A percentile compares a stretch with the other conserved stretches of the same genome.
These are phyloP conservation scores for Trochalopteron elliotii DNA, from an alignment of 2,113 vertebrate genomes.

Conservation along the genomic window DNA sequence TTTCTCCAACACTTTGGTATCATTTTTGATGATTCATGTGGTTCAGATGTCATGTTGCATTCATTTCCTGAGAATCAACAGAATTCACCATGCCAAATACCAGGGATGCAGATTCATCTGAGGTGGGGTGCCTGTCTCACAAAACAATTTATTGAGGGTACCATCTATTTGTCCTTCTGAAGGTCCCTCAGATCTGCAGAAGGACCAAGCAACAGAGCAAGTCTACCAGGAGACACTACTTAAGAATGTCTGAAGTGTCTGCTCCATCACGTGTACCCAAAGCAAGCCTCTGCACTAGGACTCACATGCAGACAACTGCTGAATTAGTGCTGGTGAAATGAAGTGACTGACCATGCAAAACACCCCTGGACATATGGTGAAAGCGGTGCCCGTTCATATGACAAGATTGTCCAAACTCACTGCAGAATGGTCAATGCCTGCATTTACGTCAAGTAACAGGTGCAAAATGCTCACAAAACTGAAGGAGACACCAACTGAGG, in stretches of 20 bases:
- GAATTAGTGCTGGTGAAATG: not conserved
- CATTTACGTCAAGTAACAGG: not conserved
- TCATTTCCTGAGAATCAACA: not conserved
- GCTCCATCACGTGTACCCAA: rapidly evolving
- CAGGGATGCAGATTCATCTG: not conserved
- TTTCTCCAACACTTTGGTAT: not conserved
- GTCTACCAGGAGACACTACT: not conserved
- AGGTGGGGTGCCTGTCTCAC: not conserved
- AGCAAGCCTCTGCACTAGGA: not conserved
- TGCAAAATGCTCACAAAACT: not conserved
- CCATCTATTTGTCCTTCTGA: not conserved
- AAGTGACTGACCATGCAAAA: not conserved
- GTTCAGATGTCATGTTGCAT: not conserved
- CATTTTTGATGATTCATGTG: rapidly evolving
- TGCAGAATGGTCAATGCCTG: not conserved
- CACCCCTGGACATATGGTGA: rapidly evolving
- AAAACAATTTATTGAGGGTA: not conserved
- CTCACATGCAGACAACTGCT: not conserved
- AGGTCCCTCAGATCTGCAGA: not conserved
- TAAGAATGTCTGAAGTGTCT: not conserved
- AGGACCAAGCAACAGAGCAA: not conserved
- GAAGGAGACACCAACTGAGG: not conserved
- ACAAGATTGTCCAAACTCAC: not conserved
- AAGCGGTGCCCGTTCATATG: not conserved
- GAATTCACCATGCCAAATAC: not conserved